These are phyloP conservation scores for Galbula dea DNA, from an alignment of 2,113 vertebrate species.

Conservation along the genomic window DNA sequence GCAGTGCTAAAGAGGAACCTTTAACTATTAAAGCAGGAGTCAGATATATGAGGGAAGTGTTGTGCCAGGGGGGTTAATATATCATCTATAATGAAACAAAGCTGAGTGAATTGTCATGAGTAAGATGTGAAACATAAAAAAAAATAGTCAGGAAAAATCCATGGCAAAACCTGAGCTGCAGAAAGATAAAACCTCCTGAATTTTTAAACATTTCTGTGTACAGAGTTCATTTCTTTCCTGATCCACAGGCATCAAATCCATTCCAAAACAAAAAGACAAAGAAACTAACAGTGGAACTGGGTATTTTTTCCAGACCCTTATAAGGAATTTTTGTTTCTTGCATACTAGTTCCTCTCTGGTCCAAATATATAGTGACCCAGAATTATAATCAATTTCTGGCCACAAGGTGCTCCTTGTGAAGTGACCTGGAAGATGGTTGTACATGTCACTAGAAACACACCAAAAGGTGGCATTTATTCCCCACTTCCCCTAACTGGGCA, in stretches of 20 bases:
- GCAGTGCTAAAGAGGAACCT: neutral
- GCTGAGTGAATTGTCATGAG: neutral
- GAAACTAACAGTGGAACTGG: neutral
- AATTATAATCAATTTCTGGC: neutral
- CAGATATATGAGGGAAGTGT: neutral
- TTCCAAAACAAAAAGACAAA: neutral
- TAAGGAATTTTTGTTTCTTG: neutral
- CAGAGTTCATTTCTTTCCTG: neutral
- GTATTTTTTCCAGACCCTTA: neutral
- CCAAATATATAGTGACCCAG: neutral
- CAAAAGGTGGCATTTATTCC: neutral
- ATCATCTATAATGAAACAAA: neutral
- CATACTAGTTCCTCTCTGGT: neutral
- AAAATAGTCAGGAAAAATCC: neutral
- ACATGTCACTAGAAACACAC: neutral
- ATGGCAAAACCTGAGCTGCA: neutral
- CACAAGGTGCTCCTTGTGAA: neutral
- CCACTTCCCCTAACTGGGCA: neutral
- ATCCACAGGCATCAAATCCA: neutral
- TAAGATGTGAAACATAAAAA: neutral
- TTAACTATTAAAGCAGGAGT: neutral
- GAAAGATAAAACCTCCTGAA: neutral
- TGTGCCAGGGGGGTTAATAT: neutral
- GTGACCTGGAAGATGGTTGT: neutral
- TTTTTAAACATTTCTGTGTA: neutral